Conservation (phyloP, 2,113 vertebrate species). For the Tyrannus savana region DNA sequence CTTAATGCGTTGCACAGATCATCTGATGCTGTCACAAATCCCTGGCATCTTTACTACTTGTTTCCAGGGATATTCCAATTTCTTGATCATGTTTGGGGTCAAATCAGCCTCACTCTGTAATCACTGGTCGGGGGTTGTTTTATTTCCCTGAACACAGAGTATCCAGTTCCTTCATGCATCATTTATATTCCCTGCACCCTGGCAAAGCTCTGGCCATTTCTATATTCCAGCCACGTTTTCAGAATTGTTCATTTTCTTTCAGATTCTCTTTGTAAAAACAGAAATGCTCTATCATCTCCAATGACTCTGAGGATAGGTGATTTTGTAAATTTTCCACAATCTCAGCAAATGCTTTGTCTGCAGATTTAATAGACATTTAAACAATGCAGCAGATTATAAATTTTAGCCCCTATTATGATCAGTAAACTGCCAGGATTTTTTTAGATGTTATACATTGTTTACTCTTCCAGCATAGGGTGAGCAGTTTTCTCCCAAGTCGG, state of each 20-base stretch:
- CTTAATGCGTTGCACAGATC: neutral
- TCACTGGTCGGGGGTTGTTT: neutral
- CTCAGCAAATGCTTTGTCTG: conserved; percentile 43
- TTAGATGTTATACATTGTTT: neutral
- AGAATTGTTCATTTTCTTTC: conserved; percentile 62
- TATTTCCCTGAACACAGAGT: conserved; percentile 49
- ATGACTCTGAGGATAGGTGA: conserved; percentile 17
- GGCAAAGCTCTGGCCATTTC: conserved; percentile 23
- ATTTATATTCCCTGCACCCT: conserved; percentile 43
- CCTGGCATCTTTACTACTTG: neutral
- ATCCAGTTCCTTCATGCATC: conserved; percentile 38
- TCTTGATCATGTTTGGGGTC: conserved; percentile 1
- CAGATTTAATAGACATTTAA: conserved; percentile 10
- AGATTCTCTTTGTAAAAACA: conserved; percentile 50
- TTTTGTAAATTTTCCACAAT: conserved; percentile 42
- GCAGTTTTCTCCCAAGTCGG: neutral
- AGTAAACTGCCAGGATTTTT: neutral
- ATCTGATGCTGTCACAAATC: neutral
- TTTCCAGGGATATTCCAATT: neutral
- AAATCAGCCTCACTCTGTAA: conserved; percentile 7
- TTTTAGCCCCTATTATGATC: neutral
- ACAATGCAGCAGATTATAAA: neutral
- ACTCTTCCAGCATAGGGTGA: neutral
- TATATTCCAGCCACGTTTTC: conserved; percentile 46
- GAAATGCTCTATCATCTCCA: conserved; percentile 11